A percentile compares a stretch with the other conserved stretches of the same genome.
Evolutionary conservation across 2,113 vertebrate species (phyloP).

Genomic region (Coregonus clupeaformis): DNA sequence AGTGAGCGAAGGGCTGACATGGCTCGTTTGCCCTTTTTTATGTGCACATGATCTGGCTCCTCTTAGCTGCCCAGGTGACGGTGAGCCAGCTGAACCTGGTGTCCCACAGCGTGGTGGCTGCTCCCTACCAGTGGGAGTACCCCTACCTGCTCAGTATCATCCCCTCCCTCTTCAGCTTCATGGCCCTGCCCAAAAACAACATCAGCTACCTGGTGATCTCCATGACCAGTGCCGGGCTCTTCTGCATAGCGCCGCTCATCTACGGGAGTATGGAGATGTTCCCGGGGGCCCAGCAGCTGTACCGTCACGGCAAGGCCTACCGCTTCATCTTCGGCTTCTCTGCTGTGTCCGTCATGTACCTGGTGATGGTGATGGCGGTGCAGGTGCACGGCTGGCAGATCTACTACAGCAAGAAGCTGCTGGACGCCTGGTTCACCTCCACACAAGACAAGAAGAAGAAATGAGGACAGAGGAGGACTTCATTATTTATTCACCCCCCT

Average conservation of each 20-base stretch:
- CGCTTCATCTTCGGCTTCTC: slow-evolving; percentile 92
- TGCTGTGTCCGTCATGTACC: slow-evolving; percentile 90
- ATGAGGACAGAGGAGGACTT: slow-evolving; percentile 56
- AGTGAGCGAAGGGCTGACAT: too few relatives aligned
- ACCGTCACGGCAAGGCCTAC: slow-evolving; percentile 92
- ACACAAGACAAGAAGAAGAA: slow-evolving; percentile 98
- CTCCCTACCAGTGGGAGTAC: slow-evolving; percentile 97
- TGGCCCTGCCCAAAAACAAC: slow-evolving; percentile 93
- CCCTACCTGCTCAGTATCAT: slow-evolving; percentile 89
- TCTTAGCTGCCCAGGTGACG: slow-evolving; percentile 86
- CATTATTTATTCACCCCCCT: too few relatives aligned
- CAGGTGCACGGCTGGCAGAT: slow-evolving; percentile 97
- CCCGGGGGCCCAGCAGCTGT: slow-evolving; percentile 92
- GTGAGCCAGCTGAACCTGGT: slow-evolving; percentile 88
- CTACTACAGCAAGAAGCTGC: slow-evolving; percentile 97
- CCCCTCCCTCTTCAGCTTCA: slow-evolving; percentile 84
- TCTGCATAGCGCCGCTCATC: slow-evolving; percentile 89
- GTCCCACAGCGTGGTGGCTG: slow-evolving; percentile 85
- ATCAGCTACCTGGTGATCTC: slow-evolving; percentile 96
- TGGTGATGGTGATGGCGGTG: slow-evolving; percentile 85
- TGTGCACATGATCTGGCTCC: slow-evolving; percentile 85
- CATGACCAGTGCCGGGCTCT: slow-evolving; percentile 94
- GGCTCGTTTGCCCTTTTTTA: too few relatives aligned
- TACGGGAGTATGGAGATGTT: slow-evolving; percentile 98
- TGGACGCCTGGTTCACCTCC: slow-evolving; percentile 94